A percentile compares a stretch with the other conserved stretches of the same genome.
phyloP scores from a whole-genome alignment of 2,797 vertebrate genomes.

The Onychomys torridus region DNA sequence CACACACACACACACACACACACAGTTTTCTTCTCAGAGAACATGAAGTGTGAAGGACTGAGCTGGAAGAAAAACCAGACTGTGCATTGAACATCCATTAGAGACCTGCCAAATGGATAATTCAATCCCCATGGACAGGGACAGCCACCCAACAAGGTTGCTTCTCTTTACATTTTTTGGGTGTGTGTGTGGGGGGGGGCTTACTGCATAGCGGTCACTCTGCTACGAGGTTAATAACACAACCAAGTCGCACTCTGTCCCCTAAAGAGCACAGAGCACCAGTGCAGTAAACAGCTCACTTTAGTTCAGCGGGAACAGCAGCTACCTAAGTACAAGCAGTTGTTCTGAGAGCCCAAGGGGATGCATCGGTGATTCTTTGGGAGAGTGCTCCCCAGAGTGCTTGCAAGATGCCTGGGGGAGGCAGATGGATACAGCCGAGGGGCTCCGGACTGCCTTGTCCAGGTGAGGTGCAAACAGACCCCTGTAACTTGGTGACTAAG shows the following conservation, averaged over 20 bases:
- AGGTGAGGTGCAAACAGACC: neutral
- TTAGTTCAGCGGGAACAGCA: neutral
- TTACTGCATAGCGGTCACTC: neutral
- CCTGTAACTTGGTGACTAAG: neutral
- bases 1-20: neutral
- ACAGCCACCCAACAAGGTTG: neutral
- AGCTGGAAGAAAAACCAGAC: constrained; percentile 48
- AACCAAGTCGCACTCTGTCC: neutral
- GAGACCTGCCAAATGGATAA: neutral
- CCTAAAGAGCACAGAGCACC: neutral
- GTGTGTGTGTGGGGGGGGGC: too few species aligned
- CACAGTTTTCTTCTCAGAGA: constrained; percentile 33
- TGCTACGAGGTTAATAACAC: neutral
- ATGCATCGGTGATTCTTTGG: neutral
- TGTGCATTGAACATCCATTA: constrained; percentile 11
- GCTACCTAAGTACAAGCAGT: neutral
- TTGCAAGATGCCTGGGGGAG: neutral
- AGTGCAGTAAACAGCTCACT: neutral
- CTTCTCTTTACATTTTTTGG: neutral
- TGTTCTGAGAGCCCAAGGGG: constrained; percentile 8
- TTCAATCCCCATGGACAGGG: neutral
- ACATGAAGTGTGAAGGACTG: constrained; percentile 9
- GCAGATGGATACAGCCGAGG: neutral
- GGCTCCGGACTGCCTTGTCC: neutral
- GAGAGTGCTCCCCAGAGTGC: neutral